Evolutionary conservation across 2,888 invertebrate species (phyloP).

Genomic region (Sphinx pinastri): DNA sequence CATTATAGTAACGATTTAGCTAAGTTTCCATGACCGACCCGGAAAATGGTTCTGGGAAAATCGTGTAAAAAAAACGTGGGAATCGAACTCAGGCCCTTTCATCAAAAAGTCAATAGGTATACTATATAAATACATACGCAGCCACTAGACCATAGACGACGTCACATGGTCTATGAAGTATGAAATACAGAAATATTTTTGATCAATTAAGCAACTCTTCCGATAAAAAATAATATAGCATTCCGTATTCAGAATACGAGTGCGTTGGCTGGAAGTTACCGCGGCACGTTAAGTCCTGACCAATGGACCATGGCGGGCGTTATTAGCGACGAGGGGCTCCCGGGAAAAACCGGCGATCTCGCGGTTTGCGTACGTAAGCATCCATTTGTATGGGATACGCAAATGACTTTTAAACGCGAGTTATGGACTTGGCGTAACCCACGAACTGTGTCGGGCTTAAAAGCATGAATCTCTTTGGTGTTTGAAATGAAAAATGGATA

Average conservation of each 20-base stretch:
- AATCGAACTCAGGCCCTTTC: too few species aligned
- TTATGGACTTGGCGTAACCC: conserved; percentile 28
- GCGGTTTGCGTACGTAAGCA: conserved; percentile 30
- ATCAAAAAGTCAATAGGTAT: too few species aligned
- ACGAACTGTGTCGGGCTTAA: conserved; percentile 1
- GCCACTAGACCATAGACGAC: too few species aligned
- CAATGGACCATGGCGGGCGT: conserved; percentile 45
- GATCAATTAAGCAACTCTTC: too few species aligned
- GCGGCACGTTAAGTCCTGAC: conserved; percentile 38
- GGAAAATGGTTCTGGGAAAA: too few species aligned
- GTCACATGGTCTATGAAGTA: too few species aligned
- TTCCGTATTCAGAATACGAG: conserved; percentile 40
- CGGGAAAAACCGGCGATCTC: conserved; percentile 40
- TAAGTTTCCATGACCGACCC: too few species aligned
- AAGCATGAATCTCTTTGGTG: not conserved
- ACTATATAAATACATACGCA: too few species aligned
- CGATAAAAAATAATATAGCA: not conserved
- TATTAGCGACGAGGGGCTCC: conserved; percentile 52
- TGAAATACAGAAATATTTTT: too few species aligned
- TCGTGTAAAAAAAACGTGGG: too few species aligned
- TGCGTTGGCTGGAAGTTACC: conserved; percentile 7
- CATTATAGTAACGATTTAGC: too few species aligned
- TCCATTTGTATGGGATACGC: conserved; percentile 33
- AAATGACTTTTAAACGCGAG: conserved; percentile 29
- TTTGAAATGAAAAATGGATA: not conserved